Conservation (phyloP, 2,113 vertebrate genomes). For the Nothocercus julius region DNA sequence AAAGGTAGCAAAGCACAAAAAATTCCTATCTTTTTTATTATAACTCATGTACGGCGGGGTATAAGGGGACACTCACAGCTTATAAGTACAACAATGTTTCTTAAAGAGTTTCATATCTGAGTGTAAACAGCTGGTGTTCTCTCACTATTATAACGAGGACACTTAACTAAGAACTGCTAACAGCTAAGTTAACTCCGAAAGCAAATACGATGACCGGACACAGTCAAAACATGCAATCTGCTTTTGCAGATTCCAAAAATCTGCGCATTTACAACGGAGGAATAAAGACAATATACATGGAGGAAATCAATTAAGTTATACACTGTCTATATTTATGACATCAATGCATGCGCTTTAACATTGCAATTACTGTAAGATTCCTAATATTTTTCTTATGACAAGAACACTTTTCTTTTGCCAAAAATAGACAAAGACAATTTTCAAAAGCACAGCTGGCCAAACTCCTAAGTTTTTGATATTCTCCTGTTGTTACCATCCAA, state of each 20-base stretch:
- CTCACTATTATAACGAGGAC: neutral
- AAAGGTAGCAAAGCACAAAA: conserved; percentile 4
- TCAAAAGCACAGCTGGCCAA: neutral
- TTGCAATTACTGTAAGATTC: neutral
- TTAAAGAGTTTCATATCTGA: conserved; percentile 23
- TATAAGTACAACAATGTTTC: neutral
- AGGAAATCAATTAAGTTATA: neutral
- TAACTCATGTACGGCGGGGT: neutral
- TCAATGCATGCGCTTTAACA: neutral
- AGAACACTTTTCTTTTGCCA: neutral
- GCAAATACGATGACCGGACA: neutral
- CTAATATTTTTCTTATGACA: neutral
- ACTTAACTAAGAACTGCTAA: neutral
- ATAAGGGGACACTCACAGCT: neutral
- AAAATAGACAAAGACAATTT: neutral
- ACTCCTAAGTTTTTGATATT: neutral
- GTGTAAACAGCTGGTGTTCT: neutral
- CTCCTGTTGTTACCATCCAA: neutral
- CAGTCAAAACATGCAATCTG: neutral
- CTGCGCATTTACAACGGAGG: neutral
- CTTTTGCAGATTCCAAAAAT: neutral
- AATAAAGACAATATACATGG: neutral
- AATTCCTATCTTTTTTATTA: neutral
- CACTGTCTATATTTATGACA: neutral
- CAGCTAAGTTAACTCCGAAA: neutral